A percentile compares a stretch with the other conserved stretches of the same genome.
phyloP scores from a whole-genome alignment of 1,140 invertebrate genomes.

The Archivesica marissinica region DNA sequence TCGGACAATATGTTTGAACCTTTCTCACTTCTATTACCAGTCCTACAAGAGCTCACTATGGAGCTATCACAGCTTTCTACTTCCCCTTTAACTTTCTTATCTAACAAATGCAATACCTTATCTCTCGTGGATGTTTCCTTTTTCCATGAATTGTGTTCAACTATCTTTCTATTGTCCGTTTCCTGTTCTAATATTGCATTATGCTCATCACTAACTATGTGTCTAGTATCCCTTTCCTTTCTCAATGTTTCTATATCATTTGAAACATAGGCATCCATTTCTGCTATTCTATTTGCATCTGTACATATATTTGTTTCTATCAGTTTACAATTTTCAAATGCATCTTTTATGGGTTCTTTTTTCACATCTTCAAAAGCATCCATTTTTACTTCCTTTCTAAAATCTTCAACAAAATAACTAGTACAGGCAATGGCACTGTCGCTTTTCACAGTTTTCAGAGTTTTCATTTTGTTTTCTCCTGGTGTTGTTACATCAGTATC shows the following conservation, averaged over 20 bases:
- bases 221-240: not conserved
- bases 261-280: constrained; percentile 9
- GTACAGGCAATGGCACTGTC: constrained; percentile 35
- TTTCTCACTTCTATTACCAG: constrained; percentile 38
- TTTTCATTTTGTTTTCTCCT: not conserved
- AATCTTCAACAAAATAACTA: constrained; percentile 50
- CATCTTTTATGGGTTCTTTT: not conserved
- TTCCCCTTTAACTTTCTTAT: not conserved
- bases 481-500: not conserved
- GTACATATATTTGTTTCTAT: not conserved
- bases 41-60: not conserved
- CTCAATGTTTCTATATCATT: constrained; percentile 21
- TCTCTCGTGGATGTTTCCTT: constrained; percentile 8
- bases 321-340: not conserved
- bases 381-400: not conserved
- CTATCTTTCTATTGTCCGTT: not conserved
- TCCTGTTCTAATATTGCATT: not conserved
- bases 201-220: not conserved
- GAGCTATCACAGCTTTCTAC: not conserved
- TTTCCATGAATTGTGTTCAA: constrained; percentile 34
- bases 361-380: not conserved
- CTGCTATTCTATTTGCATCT: not conserved
- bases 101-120: constrained; percentile 4
- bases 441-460: constrained; percentile 45
- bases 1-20: constrained; percentile 15